phyloP scores from a whole-genome alignment of 2,888 invertebrate species.

The Lymantria dispar region DNA sequence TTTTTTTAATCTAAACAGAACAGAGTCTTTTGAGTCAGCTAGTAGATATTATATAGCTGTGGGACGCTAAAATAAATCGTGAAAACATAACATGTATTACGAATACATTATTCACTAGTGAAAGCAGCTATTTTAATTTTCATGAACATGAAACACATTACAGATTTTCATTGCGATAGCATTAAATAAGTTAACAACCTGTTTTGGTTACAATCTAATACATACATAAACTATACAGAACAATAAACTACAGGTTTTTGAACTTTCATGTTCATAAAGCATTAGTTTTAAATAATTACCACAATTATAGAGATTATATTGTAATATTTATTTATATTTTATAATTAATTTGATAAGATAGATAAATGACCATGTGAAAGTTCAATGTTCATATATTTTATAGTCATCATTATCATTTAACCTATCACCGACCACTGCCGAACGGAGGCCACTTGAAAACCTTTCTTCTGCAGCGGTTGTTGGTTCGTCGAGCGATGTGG shows the following conservation, averaged over 20 bases:
- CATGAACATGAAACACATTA: constrained; percentile 11
- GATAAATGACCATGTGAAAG: no score
- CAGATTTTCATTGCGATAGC: constrained; percentile 24
- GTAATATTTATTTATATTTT: no score
- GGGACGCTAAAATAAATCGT: not conserved
- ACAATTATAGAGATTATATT: not conserved
- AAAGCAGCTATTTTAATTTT: constrained; percentile 19
- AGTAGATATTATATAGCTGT: no score
- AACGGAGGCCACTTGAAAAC: no score
- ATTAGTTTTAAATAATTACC: not conserved
- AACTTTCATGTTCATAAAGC: not conserved
- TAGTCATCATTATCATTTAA: no score
- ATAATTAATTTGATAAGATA: no score
- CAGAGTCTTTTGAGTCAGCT: no score
- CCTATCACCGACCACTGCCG: no score
- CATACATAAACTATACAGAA: not conserved
- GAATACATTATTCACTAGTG: constrained; percentile 8
- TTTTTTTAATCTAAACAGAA: no score
- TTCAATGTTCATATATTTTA: no score
- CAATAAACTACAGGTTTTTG: not conserved
- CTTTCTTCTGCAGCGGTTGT: no score
- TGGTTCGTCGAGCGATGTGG: no score
- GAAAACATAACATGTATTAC: constrained; percentile 16
- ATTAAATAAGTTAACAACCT: constrained; percentile 16
- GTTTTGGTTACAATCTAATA: not conserved